Evolutionary conservation across 2,888 invertebrate genomes (phyloP).

Genomic region (Spicauda simplicius): DNA sequence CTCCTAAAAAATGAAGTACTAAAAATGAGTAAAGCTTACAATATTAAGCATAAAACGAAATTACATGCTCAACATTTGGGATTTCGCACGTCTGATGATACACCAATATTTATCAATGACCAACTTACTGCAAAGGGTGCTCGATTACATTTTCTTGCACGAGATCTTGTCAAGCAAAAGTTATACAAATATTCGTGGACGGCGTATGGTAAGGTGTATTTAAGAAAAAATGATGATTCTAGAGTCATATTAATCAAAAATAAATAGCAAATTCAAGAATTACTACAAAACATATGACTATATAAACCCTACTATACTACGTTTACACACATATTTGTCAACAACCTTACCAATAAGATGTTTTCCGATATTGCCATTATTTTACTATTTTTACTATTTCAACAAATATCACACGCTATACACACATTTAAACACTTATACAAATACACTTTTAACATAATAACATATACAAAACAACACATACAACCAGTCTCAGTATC

Average conservation of each 20-base stretch:
- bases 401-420: no score
- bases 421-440: no score
- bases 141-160: background rate
- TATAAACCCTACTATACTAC: background rate
- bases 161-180: background rate
- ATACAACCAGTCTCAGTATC: no score
- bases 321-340: no score
- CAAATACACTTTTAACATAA: no score
- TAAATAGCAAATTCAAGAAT: background rate
- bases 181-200: background rate
- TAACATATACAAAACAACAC: no score
- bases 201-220: background rate
- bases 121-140: slow-evolving; percentile 1
- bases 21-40: background rate
- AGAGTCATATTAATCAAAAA: background rate
- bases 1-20: background rate
- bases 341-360: no score
- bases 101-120: background rate
- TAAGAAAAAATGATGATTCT: background rate
- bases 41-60: background rate
- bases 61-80: background rate
- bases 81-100: background rate
- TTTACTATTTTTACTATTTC: no score
- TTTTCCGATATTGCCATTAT: no score
- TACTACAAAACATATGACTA: background rate